Conservation (phyloP, 2,113 vertebrate genomes). For the Phalacrocorax aristotelis region DNA sequence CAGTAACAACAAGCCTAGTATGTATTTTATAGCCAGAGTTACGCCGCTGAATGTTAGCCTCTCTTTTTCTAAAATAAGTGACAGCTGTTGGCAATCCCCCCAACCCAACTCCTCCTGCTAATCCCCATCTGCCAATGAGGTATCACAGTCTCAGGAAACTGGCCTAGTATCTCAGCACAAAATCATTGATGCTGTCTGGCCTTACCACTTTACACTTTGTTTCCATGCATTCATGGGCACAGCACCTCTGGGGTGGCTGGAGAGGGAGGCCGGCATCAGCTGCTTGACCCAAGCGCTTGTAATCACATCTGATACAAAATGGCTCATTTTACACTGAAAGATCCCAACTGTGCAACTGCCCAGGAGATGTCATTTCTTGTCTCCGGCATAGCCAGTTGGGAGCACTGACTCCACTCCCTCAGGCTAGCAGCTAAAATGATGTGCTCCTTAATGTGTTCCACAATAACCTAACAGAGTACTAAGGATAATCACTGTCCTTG, state of each 20-base stretch:
- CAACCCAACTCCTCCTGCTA: background rate
- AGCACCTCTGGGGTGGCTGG: background rate
- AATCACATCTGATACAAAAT: background rate
- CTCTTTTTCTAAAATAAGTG: background rate
- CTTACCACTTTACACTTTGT: background rate
- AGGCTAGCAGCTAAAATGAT: background rate
- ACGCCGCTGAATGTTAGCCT: background rate
- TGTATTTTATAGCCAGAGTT: background rate
- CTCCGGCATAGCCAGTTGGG: background rate
- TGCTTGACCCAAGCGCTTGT: background rate
- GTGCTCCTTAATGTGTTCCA: background rate
- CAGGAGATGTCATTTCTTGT: background rate
- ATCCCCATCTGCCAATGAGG: background rate
- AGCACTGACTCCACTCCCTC: background rate
- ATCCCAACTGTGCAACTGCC: background rate
- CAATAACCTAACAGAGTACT: background rate
- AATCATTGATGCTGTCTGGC: background rate
- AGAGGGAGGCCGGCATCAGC: background rate
- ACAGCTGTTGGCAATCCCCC: background rate
- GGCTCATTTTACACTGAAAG: background rate
- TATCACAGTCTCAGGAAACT: background rate
- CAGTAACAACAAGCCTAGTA: background rate
- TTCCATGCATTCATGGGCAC: background rate
- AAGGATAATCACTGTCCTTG: background rate
- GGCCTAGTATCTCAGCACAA: fast-evolving